A percentile compares a stretch with the other conserved stretches of the same genome.
Conservation (phyloP, 2,888 invertebrate species). For the Gortyna flavago region DNA sequence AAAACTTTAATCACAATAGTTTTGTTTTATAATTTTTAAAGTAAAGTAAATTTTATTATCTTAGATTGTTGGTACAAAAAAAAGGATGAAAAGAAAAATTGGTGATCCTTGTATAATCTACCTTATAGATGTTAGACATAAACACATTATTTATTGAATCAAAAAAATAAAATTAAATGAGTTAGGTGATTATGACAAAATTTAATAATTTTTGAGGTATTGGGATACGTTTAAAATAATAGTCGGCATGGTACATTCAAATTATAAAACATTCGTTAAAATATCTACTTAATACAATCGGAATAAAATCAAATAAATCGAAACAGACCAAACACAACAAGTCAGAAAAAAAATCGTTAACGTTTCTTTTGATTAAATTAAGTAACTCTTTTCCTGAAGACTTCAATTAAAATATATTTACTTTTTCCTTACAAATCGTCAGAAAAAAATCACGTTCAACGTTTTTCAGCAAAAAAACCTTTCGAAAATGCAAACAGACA, state of each 20-base stretch:
- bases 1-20: not conserved
- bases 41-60: not conserved
- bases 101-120: not conserved
- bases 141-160: no score
- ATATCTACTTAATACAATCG: not conserved
- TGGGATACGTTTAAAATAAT: no score
- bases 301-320: not conserved
- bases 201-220: not conserved
- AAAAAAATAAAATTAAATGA: not conserved
- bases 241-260: no score
- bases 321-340: not conserved
- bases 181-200: not conserved
- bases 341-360: not conserved
- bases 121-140: no score
- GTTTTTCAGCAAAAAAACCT: not conserved
- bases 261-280: not conserved
- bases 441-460: not conserved
- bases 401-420: not conserved
- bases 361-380: not conserved
- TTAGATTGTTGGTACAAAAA: not conserved
- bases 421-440: not conserved
- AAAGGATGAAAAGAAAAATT: not conserved
- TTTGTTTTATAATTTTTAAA: not conserved
- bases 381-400: not conserved
- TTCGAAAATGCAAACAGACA: constrained; percentile 8